A percentile compares a stretch with the other conserved stretches of the same genome.
phyloP scores from a whole-genome alignment of 2,797 vertebrate species.

The Choloepus didactylus region DNA sequence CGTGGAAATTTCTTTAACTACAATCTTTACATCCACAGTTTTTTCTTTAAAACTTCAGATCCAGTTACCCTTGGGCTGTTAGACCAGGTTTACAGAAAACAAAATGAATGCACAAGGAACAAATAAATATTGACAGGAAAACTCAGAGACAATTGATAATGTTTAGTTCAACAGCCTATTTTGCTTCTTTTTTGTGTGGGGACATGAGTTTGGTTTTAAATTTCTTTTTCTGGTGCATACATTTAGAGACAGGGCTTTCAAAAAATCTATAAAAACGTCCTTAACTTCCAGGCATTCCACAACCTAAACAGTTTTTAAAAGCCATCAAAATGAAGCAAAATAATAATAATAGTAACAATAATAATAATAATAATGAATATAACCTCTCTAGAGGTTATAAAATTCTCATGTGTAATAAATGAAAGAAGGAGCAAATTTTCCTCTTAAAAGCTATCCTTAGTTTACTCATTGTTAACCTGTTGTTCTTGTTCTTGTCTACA shows the following conservation, averaged over 20 bases:
- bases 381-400: not conserved
- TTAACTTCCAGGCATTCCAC: not conserved
- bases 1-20: slow-evolving; percentile 21
- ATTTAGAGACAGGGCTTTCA: slow-evolving; percentile 34
- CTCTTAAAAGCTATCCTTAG: slow-evolving; percentile 7
- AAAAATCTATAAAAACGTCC: not conserved
- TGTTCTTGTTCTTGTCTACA: not conserved
- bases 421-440: not conserved
- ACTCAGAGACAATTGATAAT: not conserved
- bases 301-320: slow-evolving; percentile 23
- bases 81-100: not conserved
- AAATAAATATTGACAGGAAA: not conserved
- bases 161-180: not conserved
- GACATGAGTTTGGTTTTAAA: not conserved
- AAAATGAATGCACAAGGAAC: not conserved
- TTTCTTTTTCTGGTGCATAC: not conserved
- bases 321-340: not conserved
- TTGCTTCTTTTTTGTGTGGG: not conserved
- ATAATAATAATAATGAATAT: not conserved
- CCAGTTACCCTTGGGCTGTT: not conserved
- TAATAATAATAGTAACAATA: not conserved
- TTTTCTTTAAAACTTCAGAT: slow-evolving; percentile 45
- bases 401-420: not conserved
- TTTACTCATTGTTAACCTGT: not conserved
- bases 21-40: not conserved